A percentile compares a stretch with the other conserved stretches of the same genome.
Evolutionary conservation across 1,140 invertebrate genomes (phyloP).

Genomic region (Brachionus koreanus): DNA sequence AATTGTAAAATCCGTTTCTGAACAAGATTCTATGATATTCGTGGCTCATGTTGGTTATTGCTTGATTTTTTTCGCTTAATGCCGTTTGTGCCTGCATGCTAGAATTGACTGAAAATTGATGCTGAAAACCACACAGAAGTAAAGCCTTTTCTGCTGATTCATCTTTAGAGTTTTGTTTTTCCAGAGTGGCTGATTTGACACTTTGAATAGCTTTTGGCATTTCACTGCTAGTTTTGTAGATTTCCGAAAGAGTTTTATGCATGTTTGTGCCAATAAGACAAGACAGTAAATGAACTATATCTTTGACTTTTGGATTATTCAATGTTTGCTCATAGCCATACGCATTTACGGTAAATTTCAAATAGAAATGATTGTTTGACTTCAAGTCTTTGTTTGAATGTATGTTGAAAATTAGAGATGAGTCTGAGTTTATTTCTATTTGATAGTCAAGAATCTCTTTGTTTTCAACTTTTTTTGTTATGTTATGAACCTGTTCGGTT

Average conservation of each 20-base stretch:
- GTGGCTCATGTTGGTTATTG: neutral
- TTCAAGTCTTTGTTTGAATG: constrained; percentile 12
- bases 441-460: neutral
- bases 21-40: constrained; percentile 24
- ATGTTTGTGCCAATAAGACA: neutral
- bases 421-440: constrained; percentile 13
- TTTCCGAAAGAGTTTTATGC: neutral
- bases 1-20: neutral
- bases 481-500: neutral
- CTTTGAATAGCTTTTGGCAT: neutral
- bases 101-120: constrained; percentile 25
- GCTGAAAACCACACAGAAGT: constrained; percentile 24
- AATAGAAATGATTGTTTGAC: neutral
- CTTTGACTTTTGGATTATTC: neutral
- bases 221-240: neutral
- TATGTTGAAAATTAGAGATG: neutral
- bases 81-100: neutral
- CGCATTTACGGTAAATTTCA: constrained; percentile 30
- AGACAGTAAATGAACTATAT: neutral
- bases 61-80: neutral
- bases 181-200: neutral
- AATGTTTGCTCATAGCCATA: neutral
- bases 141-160: neutral
- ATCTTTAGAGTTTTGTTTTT: constrained; percentile 5
- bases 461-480: neutral